Evolutionary conservation across 2,888 invertebrate genomes (phyloP).

Genomic region (Ophion slaviceki): DNA sequence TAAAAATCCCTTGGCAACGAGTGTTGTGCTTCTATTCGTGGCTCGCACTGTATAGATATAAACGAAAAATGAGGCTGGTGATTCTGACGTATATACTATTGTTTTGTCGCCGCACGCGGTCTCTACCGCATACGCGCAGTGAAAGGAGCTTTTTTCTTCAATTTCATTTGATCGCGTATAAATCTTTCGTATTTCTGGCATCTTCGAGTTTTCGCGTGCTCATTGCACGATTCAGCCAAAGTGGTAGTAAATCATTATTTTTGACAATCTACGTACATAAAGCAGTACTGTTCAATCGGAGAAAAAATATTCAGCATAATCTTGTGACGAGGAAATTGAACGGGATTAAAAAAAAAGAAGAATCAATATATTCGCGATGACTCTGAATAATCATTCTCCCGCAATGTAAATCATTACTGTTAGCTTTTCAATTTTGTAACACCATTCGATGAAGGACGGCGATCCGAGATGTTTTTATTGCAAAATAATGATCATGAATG

Average conservation of each 20-base stretch:
- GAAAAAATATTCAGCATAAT: neutral
- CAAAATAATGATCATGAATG: too few species aligned
- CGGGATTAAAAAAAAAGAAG: too few species aligned
- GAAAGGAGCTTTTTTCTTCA: conserved; percentile 36
- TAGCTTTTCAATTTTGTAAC: too few species aligned
- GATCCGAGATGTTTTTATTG: too few species aligned
- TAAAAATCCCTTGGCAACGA: too few species aligned
- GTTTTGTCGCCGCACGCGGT: neutral
- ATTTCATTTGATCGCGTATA: conserved; percentile 46
- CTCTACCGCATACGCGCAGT: conserved; percentile 18
- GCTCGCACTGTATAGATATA: neutral
- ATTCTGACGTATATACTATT: conserved; percentile 17
- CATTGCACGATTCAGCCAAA: too few species aligned
- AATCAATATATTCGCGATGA: neutral
- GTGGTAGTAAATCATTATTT: neutral
- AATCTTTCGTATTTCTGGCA: conserved; percentile 38
- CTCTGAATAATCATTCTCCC: neutral
- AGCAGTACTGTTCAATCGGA: neutral
- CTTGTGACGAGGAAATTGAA: neutral
- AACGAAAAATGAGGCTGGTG: conserved; percentile 14
- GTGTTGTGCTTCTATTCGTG: too few species aligned
- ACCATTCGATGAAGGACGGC: too few species aligned
- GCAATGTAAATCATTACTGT: too few species aligned
- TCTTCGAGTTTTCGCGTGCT: neutral
- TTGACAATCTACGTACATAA: neutral